Conservation (phyloP, 2,113 vertebrate species). For the Leucoraja erinaceus region DNA sequence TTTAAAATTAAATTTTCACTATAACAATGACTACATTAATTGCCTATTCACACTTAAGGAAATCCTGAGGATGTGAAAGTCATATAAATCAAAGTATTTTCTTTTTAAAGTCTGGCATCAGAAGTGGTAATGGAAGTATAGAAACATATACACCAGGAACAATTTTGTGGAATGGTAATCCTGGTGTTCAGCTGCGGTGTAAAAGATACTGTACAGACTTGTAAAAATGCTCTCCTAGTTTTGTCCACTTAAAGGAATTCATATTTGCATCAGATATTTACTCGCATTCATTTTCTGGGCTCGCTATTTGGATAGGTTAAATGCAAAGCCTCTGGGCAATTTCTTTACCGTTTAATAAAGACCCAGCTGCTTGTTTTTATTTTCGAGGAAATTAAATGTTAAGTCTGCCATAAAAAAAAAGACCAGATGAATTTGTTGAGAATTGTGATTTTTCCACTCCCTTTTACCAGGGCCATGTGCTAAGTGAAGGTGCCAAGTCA, state of each 20-base stretch:
- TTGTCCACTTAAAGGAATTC: background rate
- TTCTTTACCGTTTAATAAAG: background rate
- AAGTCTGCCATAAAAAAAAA: background rate
- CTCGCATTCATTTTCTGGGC: constrained; percentile 5
- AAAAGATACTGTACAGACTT: no score
- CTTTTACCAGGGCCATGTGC: background rate
- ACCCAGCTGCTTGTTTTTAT: background rate
- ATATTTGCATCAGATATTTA: background rate
- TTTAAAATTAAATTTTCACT: no score
- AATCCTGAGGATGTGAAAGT: no score
- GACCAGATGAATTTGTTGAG: background rate
- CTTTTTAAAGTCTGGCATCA: background rate
- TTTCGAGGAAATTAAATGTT: constrained; percentile 29
- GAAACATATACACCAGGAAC: background rate
- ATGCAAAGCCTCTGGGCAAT: background rate
- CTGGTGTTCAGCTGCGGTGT: background rate
- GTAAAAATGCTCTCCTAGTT: background rate
- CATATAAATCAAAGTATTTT: no score
- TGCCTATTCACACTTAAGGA: no score
- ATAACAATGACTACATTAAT: no score
- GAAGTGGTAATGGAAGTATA: background rate
- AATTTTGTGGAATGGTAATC: background rate
- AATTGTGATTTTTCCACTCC: background rate
- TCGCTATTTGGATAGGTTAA: background rate
- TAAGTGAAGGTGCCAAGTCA: background rate